Evolutionary conservation across 1,140 invertebrate genomes (phyloP), one percentile per base, ranked within the genome.

Genomic region (Cydia splendana): DNA sequence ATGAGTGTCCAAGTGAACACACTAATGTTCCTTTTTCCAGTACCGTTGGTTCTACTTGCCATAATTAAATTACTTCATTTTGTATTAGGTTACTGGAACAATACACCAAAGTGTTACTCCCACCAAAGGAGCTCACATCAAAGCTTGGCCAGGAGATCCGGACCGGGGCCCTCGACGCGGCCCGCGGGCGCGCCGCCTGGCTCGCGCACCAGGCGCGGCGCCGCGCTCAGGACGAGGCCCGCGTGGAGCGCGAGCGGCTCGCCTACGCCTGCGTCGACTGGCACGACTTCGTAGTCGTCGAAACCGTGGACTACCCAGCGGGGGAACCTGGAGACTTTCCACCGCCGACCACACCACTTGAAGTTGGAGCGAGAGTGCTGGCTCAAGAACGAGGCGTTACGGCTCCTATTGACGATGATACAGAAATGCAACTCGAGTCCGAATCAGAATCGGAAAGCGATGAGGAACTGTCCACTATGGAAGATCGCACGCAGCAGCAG

Each of bases 261-360:
- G 98, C 98, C 0, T 99, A 99, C 90, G 98, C 98, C 3, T 98
- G 98, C 85, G 99, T 99, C 81, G 99, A 99, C 90, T 99, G 99
- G 99, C 99, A 99, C 89, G 99, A 99, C 93, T 99, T 99, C 94
- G 99, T 99, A 2, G 98, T 99, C 0, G 99, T 99, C 0, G 99
- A 99, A 93, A 99, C 99, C 0, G 99, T 99, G 0, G 99, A 99
- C 91, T 99, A 99, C 92, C 98, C 99, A 82, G 97, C 98, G 0
- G 98, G 98, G 85, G 99, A 99, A 93, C 96, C 97, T 12, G 98
- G 98, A 30, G 97, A 97, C 89, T 98, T 99, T 86, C 99, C 98
- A 20, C 98, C 98, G 7, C 99, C 99, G 0, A 99, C 99, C 0
- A 99, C 98, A 38, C 98, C 99, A 0, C 97, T 98, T 81, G 98